A percentile compares a stretch with the other conserved stretches of the same genome.
phyloP scores from a whole-genome alignment of 2,797 vertebrate genomes.

The Sandelia bainsii region DNA sequence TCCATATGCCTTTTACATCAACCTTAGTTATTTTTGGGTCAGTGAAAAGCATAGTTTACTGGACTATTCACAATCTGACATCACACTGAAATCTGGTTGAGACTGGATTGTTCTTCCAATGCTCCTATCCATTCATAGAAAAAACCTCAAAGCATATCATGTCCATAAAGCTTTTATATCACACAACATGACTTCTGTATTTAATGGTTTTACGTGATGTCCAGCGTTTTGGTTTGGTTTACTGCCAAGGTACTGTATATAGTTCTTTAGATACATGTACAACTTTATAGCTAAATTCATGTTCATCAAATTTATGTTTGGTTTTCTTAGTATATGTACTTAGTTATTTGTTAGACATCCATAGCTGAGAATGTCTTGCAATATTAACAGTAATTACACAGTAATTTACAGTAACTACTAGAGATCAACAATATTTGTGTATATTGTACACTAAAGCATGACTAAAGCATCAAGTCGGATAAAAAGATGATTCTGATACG shows the following conservation, averaged over 20 bases:
- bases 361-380: neutral
- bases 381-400: neutral
- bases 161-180: slow-evolving; percentile 49
- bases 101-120: slow-evolving; percentile 56
- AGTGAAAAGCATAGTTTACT: slow-evolving; percentile 69
- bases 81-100: slow-evolving; percentile 67
- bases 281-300: slow-evolving; percentile 33
- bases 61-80: slow-evolving; percentile 71
- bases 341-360: slow-evolving; percentile 15
- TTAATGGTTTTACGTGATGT: slow-evolving; percentile 54
- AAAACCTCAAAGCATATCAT: slow-evolving; percentile 39
- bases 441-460: neutral
- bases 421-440: neutral
- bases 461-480: slow-evolving; percentile 10
- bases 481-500: neutral
- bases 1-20: slow-evolving; percentile 75
- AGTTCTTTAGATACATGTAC: slow-evolving; percentile 33
- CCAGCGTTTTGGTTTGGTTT: slow-evolving; percentile 50
- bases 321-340: slow-evolving; percentile 14
- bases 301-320: slow-evolving; percentile 20
- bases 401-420: neutral
- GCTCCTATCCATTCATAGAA: slow-evolving; percentile 51
- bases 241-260: slow-evolving; percentile 16
- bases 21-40: slow-evolving; percentile 69
- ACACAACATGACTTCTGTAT: slow-evolving; percentile 39